Evolutionary conservation across 2,797 vertebrate species (phyloP).

Genomic region (Rhyacichthys aspro): DNA sequence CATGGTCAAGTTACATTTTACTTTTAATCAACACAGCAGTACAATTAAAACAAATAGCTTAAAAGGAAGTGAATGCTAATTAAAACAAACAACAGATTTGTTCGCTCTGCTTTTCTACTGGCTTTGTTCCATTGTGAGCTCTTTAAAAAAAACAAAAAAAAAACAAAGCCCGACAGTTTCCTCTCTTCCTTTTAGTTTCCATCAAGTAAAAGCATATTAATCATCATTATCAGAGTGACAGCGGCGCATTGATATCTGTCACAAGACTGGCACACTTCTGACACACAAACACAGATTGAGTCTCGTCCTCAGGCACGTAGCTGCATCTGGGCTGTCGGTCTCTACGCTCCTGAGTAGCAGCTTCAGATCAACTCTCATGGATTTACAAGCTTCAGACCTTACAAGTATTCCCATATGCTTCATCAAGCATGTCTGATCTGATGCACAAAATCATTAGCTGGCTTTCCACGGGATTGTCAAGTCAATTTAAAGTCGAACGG

Average conservation of each 20-base stretch:
- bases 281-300: constrained; percentile 37
- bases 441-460: no score
- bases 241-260: constrained; percentile 45
- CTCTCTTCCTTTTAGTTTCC: constrained; percentile 9
- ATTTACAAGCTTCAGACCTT: not conserved
- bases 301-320: not conserved
- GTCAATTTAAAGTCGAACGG: not conserved
- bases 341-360: constrained; percentile 9
- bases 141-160: not conserved
- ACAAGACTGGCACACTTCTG: constrained; percentile 44
- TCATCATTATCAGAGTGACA: constrained; percentile 36
- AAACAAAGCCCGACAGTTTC: constrained; percentile 2
- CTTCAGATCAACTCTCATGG: constrained; percentile 12
- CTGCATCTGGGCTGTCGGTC: not conserved
- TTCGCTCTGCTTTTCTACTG: not conserved
- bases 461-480: no score
- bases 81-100: constrained; percentile 10
- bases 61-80: constrained; percentile 11
- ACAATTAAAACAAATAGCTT: constrained; percentile 14
- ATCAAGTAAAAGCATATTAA: constrained; percentile 47
- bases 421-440: not conserved
- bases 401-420: constrained; percentile 3
- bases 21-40: not conserved
- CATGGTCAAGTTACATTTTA: not conserved
- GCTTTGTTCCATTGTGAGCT: constrained; percentile 13